Evolutionary conservation across 1,140 invertebrate genomes (phyloP), one percentile per base, ranked within the genome.

Genomic region (Palaemon carinicauda): DNA sequence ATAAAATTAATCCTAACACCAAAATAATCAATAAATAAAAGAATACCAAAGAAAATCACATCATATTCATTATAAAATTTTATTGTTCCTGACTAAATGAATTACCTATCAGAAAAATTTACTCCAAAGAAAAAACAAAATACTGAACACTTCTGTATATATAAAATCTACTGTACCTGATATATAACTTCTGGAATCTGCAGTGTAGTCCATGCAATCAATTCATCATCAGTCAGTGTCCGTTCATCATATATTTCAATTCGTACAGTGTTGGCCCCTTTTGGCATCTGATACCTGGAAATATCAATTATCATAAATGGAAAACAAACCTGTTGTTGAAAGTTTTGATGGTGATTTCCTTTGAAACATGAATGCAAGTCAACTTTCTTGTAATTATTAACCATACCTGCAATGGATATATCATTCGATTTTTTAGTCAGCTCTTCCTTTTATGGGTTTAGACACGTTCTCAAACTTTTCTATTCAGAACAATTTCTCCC

Each of bases 211-310:
- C 97, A 99, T 1, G 98, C 98, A 89, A 99, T 96, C 84, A 97
- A 92, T 91, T 99, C 97, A 92, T 99, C 98, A 93, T 96, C 95
- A 31, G 97, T 97, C 91, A 99, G 98, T 3, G 97, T 96, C 92
- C 97, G 96, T 93, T 99, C 98, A 92, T 99, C 98, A 92, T 96
- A 99, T 86, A 99, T 96, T 94, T 99, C 97, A 90, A 99, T 90
- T 90, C 96, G 96, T 90, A 99, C 94, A 33, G 95, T 94, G 90
- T 96, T 95, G 1, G 99, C 96, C 65, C 97, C 97, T 88, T 94
- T 93, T 19, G 97, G 97, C 69, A 99, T 92, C 90, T 96, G 80
- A 54, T 89, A 87, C 24, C 88, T 87, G 88, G 14, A 83, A 65
- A 56, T 29, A 29, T 12, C 19, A 80, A 24, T 24, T 31, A 3